Base-by-base conservation (phyloP, 2,888 invertebrate species). In the Limulus polyphemus region DNA sequence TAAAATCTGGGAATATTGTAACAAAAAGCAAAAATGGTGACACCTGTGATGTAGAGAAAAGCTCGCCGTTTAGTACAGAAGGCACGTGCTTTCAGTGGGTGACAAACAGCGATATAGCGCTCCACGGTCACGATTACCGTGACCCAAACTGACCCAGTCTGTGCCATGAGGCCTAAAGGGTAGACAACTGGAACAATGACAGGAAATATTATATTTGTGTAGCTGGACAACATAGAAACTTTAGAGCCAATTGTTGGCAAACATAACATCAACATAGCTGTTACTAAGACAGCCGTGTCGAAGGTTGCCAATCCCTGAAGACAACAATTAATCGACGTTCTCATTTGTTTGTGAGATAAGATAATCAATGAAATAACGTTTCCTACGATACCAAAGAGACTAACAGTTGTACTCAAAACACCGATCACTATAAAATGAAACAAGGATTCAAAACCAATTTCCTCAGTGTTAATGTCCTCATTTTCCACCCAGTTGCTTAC, bases 91-190 rank as follows among this genome's bases (percentile, higher is more conserved):
- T 84, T 83, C 58, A 97, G 80, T 0, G 95, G 95, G 74, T 78
- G 77, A 61, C 79, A 79, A 3, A 79, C 79, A 7, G 94, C 94
- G 65, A 95, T 91, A 80, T 93, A 98, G 60, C 97, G 83, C 77
- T 95, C 95, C 72, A 93, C 80, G 1, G 82, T 82, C 65, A 83
- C 82, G 10, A 80, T 79, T 57, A 82, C 77, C 1, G 83, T 83
- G 73, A 97, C 82, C 80, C 95, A 97, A 61, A 93, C 91, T 59
- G 94, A 92, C 65, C 91, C 90, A 67, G 94, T 93, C 79, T 97
- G 80, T 47, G 80, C 78, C 32, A 87, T 87, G 75, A 88, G 83
- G 10, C 89, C 91, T 52, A 93, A 76, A 16, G 94, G 93, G 76
- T 84, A 91, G 47, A 88, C 82, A 69, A 84, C 82, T n/a, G 86